phyloP scores from a whole-genome alignment of 2,888 invertebrate genomes.

The Trissoscelio sp. region DNA sequence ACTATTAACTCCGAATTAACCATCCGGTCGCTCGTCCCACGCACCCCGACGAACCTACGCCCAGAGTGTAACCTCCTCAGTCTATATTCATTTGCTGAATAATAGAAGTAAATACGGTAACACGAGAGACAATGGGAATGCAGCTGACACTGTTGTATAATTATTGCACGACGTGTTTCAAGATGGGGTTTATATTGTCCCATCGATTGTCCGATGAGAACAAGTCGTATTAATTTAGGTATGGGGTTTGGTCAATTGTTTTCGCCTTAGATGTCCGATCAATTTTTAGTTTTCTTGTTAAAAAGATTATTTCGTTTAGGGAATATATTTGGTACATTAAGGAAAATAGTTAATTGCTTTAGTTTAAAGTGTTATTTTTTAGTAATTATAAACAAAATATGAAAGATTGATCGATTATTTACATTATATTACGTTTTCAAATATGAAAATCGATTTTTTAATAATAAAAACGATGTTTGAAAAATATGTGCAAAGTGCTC shows the following conservation, averaged over 20 bases:
- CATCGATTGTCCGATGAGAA: slow-evolving; percentile 28
- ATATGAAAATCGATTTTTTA: too few relatives aligned
- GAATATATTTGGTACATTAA: too few relatives aligned
- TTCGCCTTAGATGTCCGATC: slow-evolving; percentile 11
- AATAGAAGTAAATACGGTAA: slow-evolving; percentile 57
- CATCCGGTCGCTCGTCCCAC: slow-evolving; percentile 63
- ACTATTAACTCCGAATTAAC: slow-evolving; percentile 71
- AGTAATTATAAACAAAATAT: too few relatives aligned
- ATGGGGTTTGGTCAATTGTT: slow-evolving; percentile 3
- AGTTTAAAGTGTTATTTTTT: too few relatives aligned
- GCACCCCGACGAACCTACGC: slow-evolving; percentile 46
- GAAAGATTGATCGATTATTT: too few relatives aligned
- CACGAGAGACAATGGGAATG: slow-evolving; percentile 50
- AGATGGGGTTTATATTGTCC: slow-evolving; percentile 11
- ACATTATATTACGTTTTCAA: too few relatives aligned
- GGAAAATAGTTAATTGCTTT: too few relatives aligned
- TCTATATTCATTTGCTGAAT: slow-evolving; percentile 52
- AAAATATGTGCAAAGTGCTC: too few relatives aligned
- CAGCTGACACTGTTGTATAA: slow-evolving; percentile 24
- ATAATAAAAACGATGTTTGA: too few relatives aligned
- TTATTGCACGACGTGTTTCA: slow-evolving; percentile 11
- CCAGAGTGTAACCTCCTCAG: slow-evolving; percentile 52
- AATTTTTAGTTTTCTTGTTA: too few relatives aligned
- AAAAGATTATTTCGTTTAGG: too few relatives aligned
- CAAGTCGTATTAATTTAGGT: slow-evolving; percentile 8